A percentile compares a stretch with the other conserved stretches of the same genome.
Conservation (phyloP, 2,113 vertebrate genomes). For the Isichthys henryi region DNA sequence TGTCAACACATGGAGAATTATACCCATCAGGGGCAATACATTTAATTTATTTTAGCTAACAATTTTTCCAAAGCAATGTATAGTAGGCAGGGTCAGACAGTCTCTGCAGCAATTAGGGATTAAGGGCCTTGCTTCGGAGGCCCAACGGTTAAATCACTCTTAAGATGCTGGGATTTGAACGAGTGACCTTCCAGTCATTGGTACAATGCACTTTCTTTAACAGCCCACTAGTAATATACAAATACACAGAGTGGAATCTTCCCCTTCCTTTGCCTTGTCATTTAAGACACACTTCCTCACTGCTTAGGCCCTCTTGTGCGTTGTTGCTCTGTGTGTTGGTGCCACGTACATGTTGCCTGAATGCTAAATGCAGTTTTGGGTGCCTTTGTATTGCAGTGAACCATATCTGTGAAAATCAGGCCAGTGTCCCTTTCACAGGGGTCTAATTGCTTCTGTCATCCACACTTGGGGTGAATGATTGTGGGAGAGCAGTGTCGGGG, state of each 20-base stretch:
- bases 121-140: neutral
- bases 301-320: constrained; percentile 7
- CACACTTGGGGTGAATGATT: neutral
- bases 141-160: neutral
- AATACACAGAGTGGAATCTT: neutral
- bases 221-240: constrained; percentile 10
- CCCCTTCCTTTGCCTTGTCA: constrained; percentile 19
- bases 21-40: neutral
- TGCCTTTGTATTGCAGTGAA: neutral
- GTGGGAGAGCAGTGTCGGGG: neutral
- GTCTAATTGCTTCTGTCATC: neutral
- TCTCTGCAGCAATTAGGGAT: neutral
- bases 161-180: neutral
- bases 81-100: neutral
- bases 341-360: neutral
- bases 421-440: neutral
- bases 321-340: neutral
- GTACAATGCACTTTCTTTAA: neutral
- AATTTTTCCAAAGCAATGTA: neutral
- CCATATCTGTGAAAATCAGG: constrained; percentile 21
- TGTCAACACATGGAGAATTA: neutral
- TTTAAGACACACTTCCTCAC: constrained; percentile 8
- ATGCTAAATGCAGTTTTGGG: constrained; percentile 5
- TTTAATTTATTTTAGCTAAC: neutral
- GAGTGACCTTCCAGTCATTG: neutral